phyloP scores from a whole-genome alignment of 2,888 invertebrate species.

The Hemithea aestivaria region DNA sequence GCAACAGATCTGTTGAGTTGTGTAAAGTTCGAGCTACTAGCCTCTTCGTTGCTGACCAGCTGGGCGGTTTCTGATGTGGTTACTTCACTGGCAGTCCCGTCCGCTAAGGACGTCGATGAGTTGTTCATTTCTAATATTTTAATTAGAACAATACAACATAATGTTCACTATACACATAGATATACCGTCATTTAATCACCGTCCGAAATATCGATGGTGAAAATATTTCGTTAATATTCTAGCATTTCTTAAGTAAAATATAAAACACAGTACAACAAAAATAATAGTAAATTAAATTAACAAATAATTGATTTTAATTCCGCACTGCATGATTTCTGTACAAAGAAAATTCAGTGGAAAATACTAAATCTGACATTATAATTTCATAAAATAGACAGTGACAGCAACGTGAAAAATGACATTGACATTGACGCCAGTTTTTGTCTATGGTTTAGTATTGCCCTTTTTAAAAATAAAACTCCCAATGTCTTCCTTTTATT shows the following conservation, averaged over 20 bases:
- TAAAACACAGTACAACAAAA: no score
- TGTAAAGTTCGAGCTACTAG: constrained; percentile 58
- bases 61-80: constrained; percentile 64
- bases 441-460: constrained; percentile 2
- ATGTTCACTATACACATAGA: constrained; percentile 12
- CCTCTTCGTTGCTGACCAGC: constrained; percentile 57
- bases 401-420: not conserved
- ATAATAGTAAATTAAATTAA: no score
- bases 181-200: constrained; percentile 3
- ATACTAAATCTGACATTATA: no score
- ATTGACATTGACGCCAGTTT: not conserved
- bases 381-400: no score
- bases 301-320: no score
- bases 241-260: no score
- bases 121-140: constrained; percentile 45
- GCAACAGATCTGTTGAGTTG: constrained; percentile 52
- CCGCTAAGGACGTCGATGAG: constrained; percentile 39
- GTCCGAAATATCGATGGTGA: no score
- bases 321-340: no score
- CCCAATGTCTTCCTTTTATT: no score
- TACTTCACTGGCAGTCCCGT: constrained; percentile 44
- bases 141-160: constrained; percentile 1
- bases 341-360: no score
- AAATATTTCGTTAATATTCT: no score
- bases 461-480: constrained; percentile 1